A percentile compares a stretch with the other conserved stretches of the same genome.
Conservation (phyloP, 2,888 invertebrate genomes). For the Phanerotoma sp. region DNA sequence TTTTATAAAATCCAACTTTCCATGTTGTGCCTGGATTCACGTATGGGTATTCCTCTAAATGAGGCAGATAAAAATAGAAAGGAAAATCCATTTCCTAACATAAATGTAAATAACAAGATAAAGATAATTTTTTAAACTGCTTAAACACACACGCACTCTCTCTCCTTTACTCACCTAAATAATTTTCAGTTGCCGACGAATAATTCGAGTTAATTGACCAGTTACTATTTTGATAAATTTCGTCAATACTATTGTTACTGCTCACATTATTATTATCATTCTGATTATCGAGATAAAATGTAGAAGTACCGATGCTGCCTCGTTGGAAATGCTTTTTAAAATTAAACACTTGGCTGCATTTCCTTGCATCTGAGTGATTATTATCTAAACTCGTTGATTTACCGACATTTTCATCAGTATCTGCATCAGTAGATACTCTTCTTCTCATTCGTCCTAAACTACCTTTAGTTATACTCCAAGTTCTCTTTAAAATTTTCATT, state of each 20-base stretch:
- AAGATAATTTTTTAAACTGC: not conserved
- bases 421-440: conserved; percentile 37
- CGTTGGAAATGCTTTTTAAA: conserved; percentile 49
- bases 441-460: conserved; percentile 49
- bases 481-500: conserved; percentile 51
- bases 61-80: not conserved
- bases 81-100: not conserved
- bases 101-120: not conserved
- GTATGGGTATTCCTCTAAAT: too few species aligned
- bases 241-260: conserved; percentile 32
- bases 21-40: too few species aligned
- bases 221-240: conserved; percentile 44
- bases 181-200: conserved; percentile 18
- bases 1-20: too few species aligned
- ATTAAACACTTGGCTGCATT: conserved; percentile 30
- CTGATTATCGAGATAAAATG: conserved; percentile 50
- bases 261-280: conserved; percentile 11
- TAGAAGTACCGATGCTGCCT: conserved; percentile 43
- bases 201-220: conserved; percentile 36
- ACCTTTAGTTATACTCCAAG: conserved; percentile 55
- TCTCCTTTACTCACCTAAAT: too few species aligned
- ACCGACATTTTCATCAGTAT: conserved; percentile 23
- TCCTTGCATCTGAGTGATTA: conserved; percentile 34
- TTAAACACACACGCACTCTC: conserved; percentile 7
- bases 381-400: conserved; percentile 34